phyloP scores from a whole-genome alignment of 2,797 vertebrate species.

The Eremophila alpestris region DNA sequence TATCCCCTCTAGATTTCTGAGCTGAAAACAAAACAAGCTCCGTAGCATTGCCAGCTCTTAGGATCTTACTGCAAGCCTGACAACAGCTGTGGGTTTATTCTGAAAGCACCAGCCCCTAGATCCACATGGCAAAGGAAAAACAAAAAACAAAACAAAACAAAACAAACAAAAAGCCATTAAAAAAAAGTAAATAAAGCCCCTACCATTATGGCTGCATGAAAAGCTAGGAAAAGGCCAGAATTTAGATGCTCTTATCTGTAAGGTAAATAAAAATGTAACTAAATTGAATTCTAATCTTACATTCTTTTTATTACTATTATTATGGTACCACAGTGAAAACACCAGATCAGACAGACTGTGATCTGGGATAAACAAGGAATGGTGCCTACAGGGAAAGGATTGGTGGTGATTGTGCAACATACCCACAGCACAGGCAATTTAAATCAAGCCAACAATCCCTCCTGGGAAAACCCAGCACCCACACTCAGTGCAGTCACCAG shows the following conservation, averaged over 20 bases:
- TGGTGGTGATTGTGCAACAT: neutral
- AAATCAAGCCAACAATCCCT: neutral
- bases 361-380: neutral
- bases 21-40: neutral
- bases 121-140: neutral
- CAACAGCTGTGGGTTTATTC: neutral
- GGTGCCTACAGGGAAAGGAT: neutral
- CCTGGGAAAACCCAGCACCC: neutral
- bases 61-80: neutral
- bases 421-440: neutral
- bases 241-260: neutral
- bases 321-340: neutral
- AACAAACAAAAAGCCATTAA: neutral
- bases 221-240: neutral
- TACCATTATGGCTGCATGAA: neutral
- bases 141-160: neutral
- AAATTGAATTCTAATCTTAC: neutral
- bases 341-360: neutral
- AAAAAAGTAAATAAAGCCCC: neutral
- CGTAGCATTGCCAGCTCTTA: neutral
- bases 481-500: neutral
- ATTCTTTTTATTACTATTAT: neutral
- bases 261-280: neutral
- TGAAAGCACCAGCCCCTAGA: neutral
- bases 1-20: conserved; percentile 1